Evolutionary conservation across 2,797 vertebrate genomes (phyloP), one percentile per base, ranked within the genome.

Genomic region (Pseudopleuronectes americanus): DNA sequence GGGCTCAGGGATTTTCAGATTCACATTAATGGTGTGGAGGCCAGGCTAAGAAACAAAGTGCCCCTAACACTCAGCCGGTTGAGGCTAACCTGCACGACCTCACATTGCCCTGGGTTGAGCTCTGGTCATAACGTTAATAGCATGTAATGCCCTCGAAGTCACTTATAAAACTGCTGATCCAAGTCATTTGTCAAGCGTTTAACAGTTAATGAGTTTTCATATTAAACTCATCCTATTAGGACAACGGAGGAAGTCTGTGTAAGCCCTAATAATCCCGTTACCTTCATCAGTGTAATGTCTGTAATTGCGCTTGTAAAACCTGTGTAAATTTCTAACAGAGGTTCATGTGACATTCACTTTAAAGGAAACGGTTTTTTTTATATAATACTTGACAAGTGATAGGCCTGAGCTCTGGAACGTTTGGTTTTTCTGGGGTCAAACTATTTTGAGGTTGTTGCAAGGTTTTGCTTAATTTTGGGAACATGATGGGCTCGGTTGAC

Each of bases 161-260:
- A 70, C 47, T 49, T 48, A 63, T 64, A 61, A 71, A 81, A 65
- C 24, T 51, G 58, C 53, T 68, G 64, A 53, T 81, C 56, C 63
- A 33, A 36, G 48, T 65, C 28, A 80, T 74, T 47, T 74, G 62
- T 74, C 52, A 68, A 66, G 26, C 55, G 41, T 77, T 51, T 68
- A 56, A 77, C 61, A 74, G 28, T 63, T 74, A 71, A 78, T 75
- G 48, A 53, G 36, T 71, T 71, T 75, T 51, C 17, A 57, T 69
- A 69, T 79, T 72, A 77, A 77, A 73, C 48, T 56, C 43, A 58
- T 6, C n/a, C 45, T 57, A 45, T 73, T 64, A 63, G 58, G 59
- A 65, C 63, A 68, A 70, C 58, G 55, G 26, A 56, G 24, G 52
- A 58, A 59, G 33, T 45, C 57, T 68, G 52, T 56, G 49, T 62